Conservation (phyloP, 2,113 vertebrate genomes). For the Catagonus wagneri region DNA sequence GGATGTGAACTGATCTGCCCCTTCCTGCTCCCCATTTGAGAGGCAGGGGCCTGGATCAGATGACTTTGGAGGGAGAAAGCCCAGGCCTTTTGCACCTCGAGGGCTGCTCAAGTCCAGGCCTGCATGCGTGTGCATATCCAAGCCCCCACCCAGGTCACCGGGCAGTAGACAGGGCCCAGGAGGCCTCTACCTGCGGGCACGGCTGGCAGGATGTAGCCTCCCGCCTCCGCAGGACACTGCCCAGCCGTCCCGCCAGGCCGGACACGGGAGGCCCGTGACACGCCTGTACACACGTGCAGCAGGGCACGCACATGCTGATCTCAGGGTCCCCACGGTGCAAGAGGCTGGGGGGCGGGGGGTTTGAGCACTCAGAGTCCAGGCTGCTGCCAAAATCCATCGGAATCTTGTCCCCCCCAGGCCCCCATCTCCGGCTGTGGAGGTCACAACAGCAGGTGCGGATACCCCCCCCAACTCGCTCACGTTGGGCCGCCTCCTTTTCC, state of each 20-base stretch:
- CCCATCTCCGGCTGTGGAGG: slow-evolving; percentile 78
- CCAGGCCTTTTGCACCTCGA: neutral
- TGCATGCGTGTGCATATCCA: neutral
- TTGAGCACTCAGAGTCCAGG: slow-evolving; percentile 72
- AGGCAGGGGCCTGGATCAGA: neutral
- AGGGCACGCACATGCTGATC: slow-evolving; percentile 80
- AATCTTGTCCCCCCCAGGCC: slow-evolving; percentile 72
- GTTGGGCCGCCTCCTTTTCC: slow-evolving; percentile 78
- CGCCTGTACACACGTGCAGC: slow-evolving; percentile 67
- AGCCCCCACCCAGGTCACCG: neutral
- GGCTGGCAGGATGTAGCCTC: neutral
- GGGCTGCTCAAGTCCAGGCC: neutral
- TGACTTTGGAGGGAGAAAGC: slow-evolving; percentile 3
- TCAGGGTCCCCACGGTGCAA: slow-evolving; percentile 74
- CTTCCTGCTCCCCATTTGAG: slow-evolving; percentile 1
- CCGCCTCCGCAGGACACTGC: neutral
- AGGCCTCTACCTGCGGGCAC: neutral
- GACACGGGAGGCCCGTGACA: slow-evolving; percentile 1
- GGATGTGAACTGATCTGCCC: slow-evolving; percentile 4
- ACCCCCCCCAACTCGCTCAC: slow-evolving; percentile 68
- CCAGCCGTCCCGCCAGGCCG: neutral
- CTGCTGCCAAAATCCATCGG: slow-evolving; percentile 80
- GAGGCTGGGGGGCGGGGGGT: slow-evolving; percentile 68
- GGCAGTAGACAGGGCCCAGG: neutral
- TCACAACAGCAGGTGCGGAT: slow-evolving; percentile 82